These are phyloP conservation scores for Lutra lutra DNA, from an alignment of 2,797 vertebrate genomes.

Conservation along the genomic window DNA sequence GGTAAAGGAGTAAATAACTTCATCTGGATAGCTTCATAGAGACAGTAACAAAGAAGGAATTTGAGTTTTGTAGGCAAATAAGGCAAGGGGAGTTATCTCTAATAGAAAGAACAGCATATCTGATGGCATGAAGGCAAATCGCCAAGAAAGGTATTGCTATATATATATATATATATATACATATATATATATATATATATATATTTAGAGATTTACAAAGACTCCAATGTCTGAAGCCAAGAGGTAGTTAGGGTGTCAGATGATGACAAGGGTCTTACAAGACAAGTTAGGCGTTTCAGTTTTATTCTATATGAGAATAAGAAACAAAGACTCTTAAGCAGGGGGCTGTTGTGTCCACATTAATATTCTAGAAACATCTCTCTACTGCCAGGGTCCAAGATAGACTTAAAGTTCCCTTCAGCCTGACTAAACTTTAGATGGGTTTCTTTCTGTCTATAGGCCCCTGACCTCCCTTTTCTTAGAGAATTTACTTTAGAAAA, in stretches of 20 bases:
- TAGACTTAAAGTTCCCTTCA: background rate
- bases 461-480: background rate
- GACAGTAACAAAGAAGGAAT: background rate
- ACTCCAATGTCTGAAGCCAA: background rate
- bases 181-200: too few relatives aligned
- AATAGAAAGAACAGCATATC: background rate
- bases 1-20: background rate
- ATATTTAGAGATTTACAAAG: background rate
- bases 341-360: background rate
- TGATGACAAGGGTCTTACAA: background rate
- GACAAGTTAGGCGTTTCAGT: background rate
- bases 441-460: background rate
- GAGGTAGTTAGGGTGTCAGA: background rate
- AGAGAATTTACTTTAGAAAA: conserved; percentile 13
- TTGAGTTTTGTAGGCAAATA: background rate
- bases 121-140: background rate
- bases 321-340: background rate
- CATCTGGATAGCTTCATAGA: background rate
- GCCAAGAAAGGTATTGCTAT: background rate
- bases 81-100: background rate
- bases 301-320: background rate
- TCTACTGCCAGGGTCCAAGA: background rate
- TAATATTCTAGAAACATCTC: background rate
- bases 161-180: background rate
- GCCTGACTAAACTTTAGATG: background rate